phyloP scores from a whole-genome alignment of 1,140 invertebrate species.

The Platyscapa corneri region DNA sequence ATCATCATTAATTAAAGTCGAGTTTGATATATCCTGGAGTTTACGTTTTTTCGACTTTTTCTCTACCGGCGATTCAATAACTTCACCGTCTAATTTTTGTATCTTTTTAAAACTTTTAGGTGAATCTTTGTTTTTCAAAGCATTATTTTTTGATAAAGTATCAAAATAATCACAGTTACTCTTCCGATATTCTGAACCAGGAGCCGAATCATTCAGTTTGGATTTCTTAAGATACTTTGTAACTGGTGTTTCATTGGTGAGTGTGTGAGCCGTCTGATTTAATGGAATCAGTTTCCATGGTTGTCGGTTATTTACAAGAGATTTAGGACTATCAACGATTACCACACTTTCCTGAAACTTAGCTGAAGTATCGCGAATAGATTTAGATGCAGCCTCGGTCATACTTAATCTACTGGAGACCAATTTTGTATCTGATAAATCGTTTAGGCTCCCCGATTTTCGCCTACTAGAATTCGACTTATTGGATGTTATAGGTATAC shows the following conservation, averaged over 20 bases:
- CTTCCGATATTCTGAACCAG: slow-evolving; percentile 49
- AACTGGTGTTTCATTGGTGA: slow-evolving; percentile 52
- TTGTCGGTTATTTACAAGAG: slow-evolving; percentile 11
- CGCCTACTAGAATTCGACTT: slow-evolving; percentile 8
- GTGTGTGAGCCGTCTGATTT: slow-evolving; percentile 53
- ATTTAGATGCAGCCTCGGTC: background rate
- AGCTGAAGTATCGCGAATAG: background rate
- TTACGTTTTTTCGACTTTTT: slow-evolving; percentile 52
- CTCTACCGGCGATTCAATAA: background rate
- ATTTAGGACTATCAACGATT: background rate
- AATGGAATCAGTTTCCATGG: slow-evolving; percentile 49
- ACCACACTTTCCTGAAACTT: background rate
- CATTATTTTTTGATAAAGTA: slow-evolving; percentile 2
- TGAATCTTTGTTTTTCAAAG: slow-evolving; percentile 17
- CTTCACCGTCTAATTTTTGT: background rate
- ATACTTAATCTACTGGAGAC: slow-evolving; percentile 19
- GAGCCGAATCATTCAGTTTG: slow-evolving; percentile 66
- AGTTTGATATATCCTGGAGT: slow-evolving; percentile 28
- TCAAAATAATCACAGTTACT: background rate
- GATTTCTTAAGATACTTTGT: slow-evolving; percentile 63
- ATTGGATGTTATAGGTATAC: background rate
- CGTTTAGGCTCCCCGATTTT: slow-evolving; percentile 35
- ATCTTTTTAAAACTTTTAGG: background rate
- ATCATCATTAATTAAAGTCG: slow-evolving; percentile 16
- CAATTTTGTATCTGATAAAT: slow-evolving; percentile 30